Base-by-base conservation (phyloP, 1,140 invertebrate genomes). In the Drosophila pseudoananassae region DNA sequence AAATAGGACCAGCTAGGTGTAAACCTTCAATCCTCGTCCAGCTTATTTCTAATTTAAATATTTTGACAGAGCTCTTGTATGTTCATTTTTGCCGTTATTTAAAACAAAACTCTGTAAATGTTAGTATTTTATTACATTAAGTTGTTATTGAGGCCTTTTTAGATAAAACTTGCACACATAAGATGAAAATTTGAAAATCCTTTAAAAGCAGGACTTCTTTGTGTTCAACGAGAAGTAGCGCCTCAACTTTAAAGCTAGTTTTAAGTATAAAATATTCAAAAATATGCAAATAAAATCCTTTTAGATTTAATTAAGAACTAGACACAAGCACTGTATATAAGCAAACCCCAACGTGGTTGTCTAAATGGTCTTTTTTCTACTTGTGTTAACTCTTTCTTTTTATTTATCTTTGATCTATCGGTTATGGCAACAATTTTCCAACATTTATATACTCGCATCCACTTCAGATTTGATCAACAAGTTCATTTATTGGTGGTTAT, bases 81-180 rank as follows among this genome's bases (percentile, higher is more conserved):
- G 63, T 76, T 74, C 68, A 73, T 69, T 57, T 59, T 74, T 56
- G 64, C 49, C 59, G 45, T 69, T 75, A 38, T 57, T 49, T 40
- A 63, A 72, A 49, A 73, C 46, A 27, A 52, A 68, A 57, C 12
- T 61, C 72, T 80, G 77, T 82, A 78, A 88, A 83, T 88, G 83
- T 87, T 87, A 87, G 83, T 83, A 85, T 85, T 85, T 78, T 83
- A 87, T 65, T 56, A 61, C 57, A 59, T 71, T 82, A 87, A 82
- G 80, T 88, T 87, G 83, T 87, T 87, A 78, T 83, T 83, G 83
- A 83, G 83, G 83, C 78, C 78, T 83, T 74, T 80, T 72, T 76
- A 78, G 69, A 61, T 71, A 65, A 77, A 71, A 36, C 60, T 53
- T 68, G 29, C 33, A 55, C 27, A 66, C 40, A 36, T 46, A 33